phyloP scores from a whole-genome alignment of 2,888 invertebrate species.

The Petrophora chlorosata region DNA sequence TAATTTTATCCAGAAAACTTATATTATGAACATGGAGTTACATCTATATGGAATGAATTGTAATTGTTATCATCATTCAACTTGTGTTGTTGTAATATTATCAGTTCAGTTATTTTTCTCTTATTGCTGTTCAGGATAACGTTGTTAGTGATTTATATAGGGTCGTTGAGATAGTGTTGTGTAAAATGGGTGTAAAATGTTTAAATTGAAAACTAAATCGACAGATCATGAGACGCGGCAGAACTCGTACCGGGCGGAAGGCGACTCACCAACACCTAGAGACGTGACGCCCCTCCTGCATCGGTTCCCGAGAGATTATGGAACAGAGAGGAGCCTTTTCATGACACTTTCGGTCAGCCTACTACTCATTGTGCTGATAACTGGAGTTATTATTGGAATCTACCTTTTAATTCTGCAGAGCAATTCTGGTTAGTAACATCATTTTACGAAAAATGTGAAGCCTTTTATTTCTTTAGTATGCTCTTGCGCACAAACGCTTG shows the following conservation, averaged over 20 bases:
- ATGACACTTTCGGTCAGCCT: conserved; percentile 53
- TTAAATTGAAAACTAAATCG: conserved; percentile 22
- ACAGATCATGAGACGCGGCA: conserved; percentile 66
- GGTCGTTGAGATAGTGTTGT: neutral
- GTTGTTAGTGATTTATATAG: neutral
- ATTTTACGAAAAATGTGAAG: neutral
- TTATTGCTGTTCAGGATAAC: neutral
- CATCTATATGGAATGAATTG: conserved; percentile 22
- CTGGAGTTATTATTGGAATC: conserved; percentile 66
- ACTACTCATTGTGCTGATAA: conserved; percentile 54
- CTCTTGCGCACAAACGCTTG: too few relatives aligned
- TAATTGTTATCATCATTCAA: conserved; percentile 21
- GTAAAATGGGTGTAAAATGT: conserved; percentile 8
- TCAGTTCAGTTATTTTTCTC: conserved; percentile 14
- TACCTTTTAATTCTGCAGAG: conserved; percentile 66
- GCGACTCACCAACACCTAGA: conserved; percentile 20
- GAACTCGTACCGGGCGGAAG: conserved; percentile 46
- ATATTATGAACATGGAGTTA: conserved; percentile 29
- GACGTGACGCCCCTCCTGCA: conserved; percentile 62
- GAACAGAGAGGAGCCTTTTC: conserved; percentile 33
- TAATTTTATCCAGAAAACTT: too few relatives aligned
- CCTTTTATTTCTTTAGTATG: neutral
- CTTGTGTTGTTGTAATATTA: neutral
- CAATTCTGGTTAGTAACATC: conserved; percentile 53
- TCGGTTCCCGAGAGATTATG: too few relatives aligned